Conservation (phyloP, 2,888 invertebrate species). For the Andrena minutula region DNA sequence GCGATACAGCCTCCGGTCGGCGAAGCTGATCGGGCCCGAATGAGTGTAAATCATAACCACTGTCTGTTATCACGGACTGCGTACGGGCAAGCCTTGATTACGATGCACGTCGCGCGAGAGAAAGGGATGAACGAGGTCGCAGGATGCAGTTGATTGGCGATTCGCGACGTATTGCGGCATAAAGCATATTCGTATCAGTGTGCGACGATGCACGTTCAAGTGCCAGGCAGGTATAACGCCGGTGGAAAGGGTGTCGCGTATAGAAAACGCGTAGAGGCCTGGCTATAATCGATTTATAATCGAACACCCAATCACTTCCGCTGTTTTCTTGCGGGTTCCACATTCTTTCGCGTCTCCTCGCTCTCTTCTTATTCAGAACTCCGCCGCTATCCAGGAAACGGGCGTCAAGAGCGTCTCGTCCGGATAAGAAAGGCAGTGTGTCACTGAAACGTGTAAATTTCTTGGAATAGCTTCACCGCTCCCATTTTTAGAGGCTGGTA, state of each 20-base stretch:
- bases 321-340: too few relatives aligned
- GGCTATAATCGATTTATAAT: too few relatives aligned
- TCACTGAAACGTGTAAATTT: too few relatives aligned
- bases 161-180: constrained; percentile 50
- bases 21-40: constrained; percentile 7
- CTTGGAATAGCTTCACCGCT: neutral
- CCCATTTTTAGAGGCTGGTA: neutral
- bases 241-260: neutral
- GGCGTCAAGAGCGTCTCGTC: too few relatives aligned
- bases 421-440: too few relatives aligned
- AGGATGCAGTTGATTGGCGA: constrained; percentile 77
- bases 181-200: constrained; percentile 30
- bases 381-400: too few relatives aligned
- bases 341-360: too few relatives aligned
- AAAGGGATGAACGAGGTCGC: constrained; percentile 71
- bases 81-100: constrained; percentile 13
- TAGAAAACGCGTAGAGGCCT: too few relatives aligned
- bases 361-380: too few relatives aligned
- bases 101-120: constrained; percentile 22
- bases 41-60: constrained; percentile 23
- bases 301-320: too few relatives aligned
- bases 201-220: constrained; percentile 5
- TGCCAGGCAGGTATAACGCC: neutral
- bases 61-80: constrained; percentile 33
- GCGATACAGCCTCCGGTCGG: neutral